Percentiles rank a stretch among this genome's conserved stretches.
Evolutionary conservation across 2,888 invertebrate species (phyloP).

Genomic region (Smittia aterrima): DNA sequence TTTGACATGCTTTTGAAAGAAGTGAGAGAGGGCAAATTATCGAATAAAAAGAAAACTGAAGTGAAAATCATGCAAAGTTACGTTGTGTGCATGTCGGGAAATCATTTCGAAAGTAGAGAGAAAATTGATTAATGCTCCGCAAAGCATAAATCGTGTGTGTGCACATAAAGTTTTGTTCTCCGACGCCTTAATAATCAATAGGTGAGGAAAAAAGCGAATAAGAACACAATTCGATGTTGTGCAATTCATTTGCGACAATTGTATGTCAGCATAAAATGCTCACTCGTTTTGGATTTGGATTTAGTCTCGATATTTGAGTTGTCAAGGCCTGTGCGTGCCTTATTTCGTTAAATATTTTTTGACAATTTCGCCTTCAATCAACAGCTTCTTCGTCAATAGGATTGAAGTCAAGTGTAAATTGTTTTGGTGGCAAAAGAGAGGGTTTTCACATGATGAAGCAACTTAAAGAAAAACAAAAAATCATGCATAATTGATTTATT

Average conservation of each 20-base stretch:
- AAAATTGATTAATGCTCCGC: constrained; percentile 36
- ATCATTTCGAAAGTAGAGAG: not conserved
- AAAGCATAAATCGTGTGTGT: constrained; percentile 7
- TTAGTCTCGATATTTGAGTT: no score
- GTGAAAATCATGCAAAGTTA: not conserved
- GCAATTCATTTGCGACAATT: not conserved
- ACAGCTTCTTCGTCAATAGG: no score
- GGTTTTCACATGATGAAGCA: no score
- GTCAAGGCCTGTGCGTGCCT: no score
- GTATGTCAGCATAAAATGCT: not conserved
- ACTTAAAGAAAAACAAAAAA: no score
- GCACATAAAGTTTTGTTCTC: not conserved
- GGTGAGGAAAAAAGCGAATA: not conserved
- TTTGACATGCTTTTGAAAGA: constrained; percentile 32
- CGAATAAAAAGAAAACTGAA: no score
- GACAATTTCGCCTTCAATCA: no score
- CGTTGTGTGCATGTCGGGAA: constrained; percentile 33
- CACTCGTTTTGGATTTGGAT: no score
- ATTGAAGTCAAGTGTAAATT: no score
- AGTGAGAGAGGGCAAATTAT: not conserved
- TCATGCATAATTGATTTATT: constrained; percentile 27
- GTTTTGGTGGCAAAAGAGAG: no score
- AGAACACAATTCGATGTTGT: not conserved
- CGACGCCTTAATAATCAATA: constrained; percentile 3
- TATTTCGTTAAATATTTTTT: no score